Evolutionary conservation across 2,113 vertebrate genomes (phyloP).

Genomic region (Diadophis punctatus): DNA sequence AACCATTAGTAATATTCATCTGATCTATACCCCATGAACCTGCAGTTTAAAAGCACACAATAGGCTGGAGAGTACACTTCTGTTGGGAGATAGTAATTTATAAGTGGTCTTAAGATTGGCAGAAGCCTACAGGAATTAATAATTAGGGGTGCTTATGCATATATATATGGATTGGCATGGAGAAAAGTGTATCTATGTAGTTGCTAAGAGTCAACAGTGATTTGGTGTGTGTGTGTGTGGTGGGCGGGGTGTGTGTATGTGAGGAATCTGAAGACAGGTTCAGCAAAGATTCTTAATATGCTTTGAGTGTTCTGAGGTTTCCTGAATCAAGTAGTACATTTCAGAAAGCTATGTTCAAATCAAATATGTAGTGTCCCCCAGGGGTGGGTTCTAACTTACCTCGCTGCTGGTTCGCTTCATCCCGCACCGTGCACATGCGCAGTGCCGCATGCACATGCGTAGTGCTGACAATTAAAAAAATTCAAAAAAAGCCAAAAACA

Average conservation of each 20-base stretch:
- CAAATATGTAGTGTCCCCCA: slow-evolving; percentile 58
- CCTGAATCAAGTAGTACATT: slow-evolving; percentile 31
- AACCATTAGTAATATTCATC: too few species aligned
- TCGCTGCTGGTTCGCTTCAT: too few species aligned
- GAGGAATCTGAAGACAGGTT: slow-evolving; percentile 2
- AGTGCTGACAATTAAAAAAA: too few species aligned
- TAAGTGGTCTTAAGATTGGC: not conserved
- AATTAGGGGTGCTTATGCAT: not conserved
- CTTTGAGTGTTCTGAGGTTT: slow-evolving; percentile 42
- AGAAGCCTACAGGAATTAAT: not conserved
- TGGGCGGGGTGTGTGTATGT: too few species aligned
- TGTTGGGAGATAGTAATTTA: not conserved
- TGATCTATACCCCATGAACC: not conserved
- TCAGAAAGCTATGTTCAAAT: slow-evolving; percentile 56
- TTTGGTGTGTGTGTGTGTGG: not conserved
- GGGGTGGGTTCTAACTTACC: too few species aligned
- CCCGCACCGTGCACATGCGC: too few species aligned
- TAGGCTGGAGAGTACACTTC: not conserved
- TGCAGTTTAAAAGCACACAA: not conserved
- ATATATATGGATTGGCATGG: not conserved
- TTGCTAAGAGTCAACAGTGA: not conserved
- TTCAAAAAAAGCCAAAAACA: too few species aligned
- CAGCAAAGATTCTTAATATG: slow-evolving; percentile 44
- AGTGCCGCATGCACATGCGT: too few species aligned
- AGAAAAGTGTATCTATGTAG: not conserved